Evolutionary conservation across 1,140 invertebrate genomes (phyloP), one percentile per base, ranked within the genome.

Genomic region (Periplaneta americana): DNA sequence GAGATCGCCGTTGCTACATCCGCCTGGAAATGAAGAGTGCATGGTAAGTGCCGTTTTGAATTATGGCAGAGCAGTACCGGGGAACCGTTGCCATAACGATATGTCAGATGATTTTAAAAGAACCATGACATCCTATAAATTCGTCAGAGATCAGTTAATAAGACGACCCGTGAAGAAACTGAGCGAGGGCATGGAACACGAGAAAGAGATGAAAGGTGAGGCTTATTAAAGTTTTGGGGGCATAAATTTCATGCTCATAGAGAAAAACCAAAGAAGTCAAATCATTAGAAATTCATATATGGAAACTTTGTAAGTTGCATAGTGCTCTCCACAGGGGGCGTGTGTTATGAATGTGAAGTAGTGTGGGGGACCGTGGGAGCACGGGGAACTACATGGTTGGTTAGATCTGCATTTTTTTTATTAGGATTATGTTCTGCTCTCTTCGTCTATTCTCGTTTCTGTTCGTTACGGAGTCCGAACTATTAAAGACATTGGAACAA

Each of bases 221-320:
- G 28, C 79, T 79, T 79, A 79, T 79, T 79, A 79, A 34, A 37
- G 31, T 79, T 57, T 79, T 39, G 39, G 31, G 36, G 79, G 28
- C 37, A 80, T 37, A 80, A 48, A 57, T 66, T 48, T 80, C 79
- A 80, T 80, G 79, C 79, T 80, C 79, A 33, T 80, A 80, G 34
- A 80, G 39, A 80, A 80, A 80, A 80, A 80, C 79, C 79, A 80
- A 80, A 80, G 79, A 80, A 48, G 79, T 80, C 79, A 35, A 35
- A 57, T 80, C 36, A 48, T 80, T 80, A 80, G n/a, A 66, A 57
- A 80, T 80, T 80, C 79, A 80, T 80, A 74, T 80, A 80, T 80
- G 79, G 79, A 80, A 39, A 57, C n/a, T 80, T 17, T 35, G 39
- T 31, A 34, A 32, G 33, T 10, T 28, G 33, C 76, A 22, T 13